Base-by-base conservation (phyloP, 1,140 invertebrate species). In the Trachelipus rathkii region DNA sequence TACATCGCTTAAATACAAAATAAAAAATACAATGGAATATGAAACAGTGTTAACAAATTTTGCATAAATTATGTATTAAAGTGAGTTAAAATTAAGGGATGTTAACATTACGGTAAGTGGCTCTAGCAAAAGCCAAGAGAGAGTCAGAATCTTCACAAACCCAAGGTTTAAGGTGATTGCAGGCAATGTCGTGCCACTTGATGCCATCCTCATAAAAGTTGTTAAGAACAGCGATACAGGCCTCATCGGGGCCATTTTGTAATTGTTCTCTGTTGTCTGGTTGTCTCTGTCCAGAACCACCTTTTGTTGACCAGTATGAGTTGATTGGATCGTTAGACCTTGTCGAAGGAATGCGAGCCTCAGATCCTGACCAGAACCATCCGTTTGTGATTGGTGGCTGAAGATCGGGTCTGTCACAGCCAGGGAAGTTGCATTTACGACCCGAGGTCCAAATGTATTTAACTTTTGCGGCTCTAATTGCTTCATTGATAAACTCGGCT, bases 331-430 rank as follows among this genome's bases (percentile, higher is more conserved):
- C 24, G 53, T 44, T 77, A 84, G 94, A 92, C 43, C 91, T 93
- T 23, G 93, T 95, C 50, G 93, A 90, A 67, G 93, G 93, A 80
- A 95, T 93, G 86, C 95, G 94, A 68, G 91, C 93, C 10, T 93
- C 93, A 0, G 92, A 94, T 76, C 93, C 94, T 19, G 92, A 93
- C 93, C 93, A 95, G 89, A 95, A 95, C 93, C 93, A 95, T 77
- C 94, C 94, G 85, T 95, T 95, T 50, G 94, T 87, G 82, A 95
- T 93, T 73, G 91, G 90, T 0, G 94, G 94, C 86, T 95, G 92
- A 76, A 79, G 75, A 84, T 95, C 94, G 43, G 92, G 87, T 73
- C 93, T 87, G 85, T 95, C 92, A 84, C 94, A 95, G 33, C 94
- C 94, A 77, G 93, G 92, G 82, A 95, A 95, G 85, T 95, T 95